Conservation (phyloP, 2,797 vertebrate genomes). For the Alfaro cultratus region DNA sequence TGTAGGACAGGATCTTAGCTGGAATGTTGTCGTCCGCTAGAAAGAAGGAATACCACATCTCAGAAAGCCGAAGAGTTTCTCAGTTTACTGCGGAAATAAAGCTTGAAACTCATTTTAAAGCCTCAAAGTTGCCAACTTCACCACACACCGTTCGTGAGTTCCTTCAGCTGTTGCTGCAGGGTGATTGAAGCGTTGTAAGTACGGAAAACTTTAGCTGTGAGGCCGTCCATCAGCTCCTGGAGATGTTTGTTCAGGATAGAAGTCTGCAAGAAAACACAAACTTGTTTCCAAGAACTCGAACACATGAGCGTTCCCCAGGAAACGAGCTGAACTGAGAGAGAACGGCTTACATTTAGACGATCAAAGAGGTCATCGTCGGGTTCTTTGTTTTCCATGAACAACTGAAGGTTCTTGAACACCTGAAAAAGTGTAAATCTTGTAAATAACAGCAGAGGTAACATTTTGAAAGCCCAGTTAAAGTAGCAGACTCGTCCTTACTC, state of each 20-base stretch:
- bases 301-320: background rate
- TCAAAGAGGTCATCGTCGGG: conserved; percentile 98
- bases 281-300: background rate
- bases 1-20: conserved; percentile 97
- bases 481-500: conserved; percentile 79
- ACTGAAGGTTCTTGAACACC: conserved; percentile 98
- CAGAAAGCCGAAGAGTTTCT: background rate
- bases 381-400: conserved; percentile 99
- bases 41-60: conserved; percentile 1
- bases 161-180: conserved; percentile 93
- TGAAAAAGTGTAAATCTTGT: conserved; percentile 48
- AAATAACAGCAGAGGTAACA: background rate
- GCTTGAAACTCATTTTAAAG: background rate
- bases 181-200: conserved; percentile 98
- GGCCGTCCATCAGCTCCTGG: conserved; percentile 97
- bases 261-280: conserved; percentile 78
- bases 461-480: too few relatives aligned
- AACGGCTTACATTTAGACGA: conserved; percentile 90
- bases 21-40: conserved; percentile 92
- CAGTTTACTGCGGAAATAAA: background rate
- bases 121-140: background rate
- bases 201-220: conserved; percentile 98
- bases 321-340: background rate
- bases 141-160: conserved; percentile 82
- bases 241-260: conserved; percentile 98